Evolutionary conservation across 1,140 invertebrate species (phyloP).

Genomic region (Papilio polytes): DNA sequence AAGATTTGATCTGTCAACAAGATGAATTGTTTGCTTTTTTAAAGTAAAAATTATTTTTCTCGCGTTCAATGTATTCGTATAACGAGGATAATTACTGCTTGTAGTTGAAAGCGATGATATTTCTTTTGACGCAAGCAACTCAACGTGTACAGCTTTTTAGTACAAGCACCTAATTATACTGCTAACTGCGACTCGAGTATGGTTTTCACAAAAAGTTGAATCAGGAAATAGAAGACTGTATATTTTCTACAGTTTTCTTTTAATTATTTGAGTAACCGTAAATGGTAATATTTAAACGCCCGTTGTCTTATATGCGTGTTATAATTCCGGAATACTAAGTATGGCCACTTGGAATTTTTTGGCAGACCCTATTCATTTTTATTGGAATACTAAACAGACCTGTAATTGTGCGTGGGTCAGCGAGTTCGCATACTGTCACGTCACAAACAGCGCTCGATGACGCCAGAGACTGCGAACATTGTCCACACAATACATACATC

Average conservation of each 20-base stretch:
- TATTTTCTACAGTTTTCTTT: not conserved
- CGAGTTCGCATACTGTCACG: not conserved
- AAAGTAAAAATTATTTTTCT: not conserved
- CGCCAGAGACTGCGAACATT: not conserved
- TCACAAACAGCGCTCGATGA: not conserved
- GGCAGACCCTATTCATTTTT: not conserved
- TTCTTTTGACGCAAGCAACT: constrained; percentile 4
- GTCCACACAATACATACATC: not conserved
- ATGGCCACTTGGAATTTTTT: constrained; percentile 2
- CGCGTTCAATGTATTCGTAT: not conserved
- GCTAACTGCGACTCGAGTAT: not conserved
- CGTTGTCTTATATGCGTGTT: not conserved
- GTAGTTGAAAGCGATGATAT: not conserved
- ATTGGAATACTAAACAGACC: constrained; percentile 13
- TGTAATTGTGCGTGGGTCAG: not conserved
- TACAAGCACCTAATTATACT: constrained; percentile 9
- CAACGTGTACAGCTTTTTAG: not conserved
- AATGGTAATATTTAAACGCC: not conserved
- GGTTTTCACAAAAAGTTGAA: not conserved
- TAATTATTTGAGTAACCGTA: not conserved
- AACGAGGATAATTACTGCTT: not conserved
- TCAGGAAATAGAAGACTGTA: not conserved
- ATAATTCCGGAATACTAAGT: not conserved
- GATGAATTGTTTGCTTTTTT: not conserved
- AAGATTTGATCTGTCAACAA: not conserved